Evolutionary conservation across 2,888 invertebrate species (phyloP).

Genomic region (Oegoconia quadripuncta): DNA sequence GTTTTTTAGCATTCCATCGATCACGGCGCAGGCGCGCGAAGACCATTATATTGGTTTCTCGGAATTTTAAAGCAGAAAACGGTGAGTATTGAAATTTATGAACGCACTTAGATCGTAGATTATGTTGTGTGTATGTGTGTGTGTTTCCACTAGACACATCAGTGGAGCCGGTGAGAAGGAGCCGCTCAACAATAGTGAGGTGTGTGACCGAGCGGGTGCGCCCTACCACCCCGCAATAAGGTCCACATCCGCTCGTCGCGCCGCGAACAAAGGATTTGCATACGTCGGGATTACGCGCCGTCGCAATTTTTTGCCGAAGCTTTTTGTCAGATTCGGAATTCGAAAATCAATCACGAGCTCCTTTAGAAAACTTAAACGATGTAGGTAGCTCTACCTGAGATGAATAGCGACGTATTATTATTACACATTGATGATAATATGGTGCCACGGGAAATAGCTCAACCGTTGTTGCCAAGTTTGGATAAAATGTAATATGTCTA

Average conservation of each 20-base stretch:
- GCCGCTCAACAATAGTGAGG: too few species aligned
- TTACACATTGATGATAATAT: too few species aligned
- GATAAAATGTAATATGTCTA: too few species aligned
- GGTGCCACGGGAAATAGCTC: too few species aligned
- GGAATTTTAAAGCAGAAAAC: constrained; percentile 17
- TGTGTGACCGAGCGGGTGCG: constrained; percentile 3
- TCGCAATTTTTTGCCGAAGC: constrained; percentile 25
- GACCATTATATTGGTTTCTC: constrained; percentile 20
- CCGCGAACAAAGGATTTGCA: constrained; percentile 35
- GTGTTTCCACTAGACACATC: too few species aligned
- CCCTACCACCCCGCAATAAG: background rate
- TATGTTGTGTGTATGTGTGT: background rate
- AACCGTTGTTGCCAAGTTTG: too few species aligned
- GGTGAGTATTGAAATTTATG: constrained; percentile 23
- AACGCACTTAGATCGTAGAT: constrained; percentile 23
- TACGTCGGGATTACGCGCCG: constrained; percentile 25
- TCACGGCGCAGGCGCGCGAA: constrained; percentile 7
- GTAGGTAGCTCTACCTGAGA: too few species aligned
- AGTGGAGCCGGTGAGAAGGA: too few species aligned
- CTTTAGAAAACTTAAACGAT: too few species aligned
- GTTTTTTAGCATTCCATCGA: constrained; percentile 12
- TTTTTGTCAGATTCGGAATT: constrained; percentile 22
- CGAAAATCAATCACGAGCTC: constrained; percentile 20
- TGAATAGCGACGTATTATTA: too few species aligned
- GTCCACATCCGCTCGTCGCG: background rate